Evolutionary conservation across 2,797 vertebrate species (phyloP).

Genomic region (Brachyalestes nurse): DNA sequence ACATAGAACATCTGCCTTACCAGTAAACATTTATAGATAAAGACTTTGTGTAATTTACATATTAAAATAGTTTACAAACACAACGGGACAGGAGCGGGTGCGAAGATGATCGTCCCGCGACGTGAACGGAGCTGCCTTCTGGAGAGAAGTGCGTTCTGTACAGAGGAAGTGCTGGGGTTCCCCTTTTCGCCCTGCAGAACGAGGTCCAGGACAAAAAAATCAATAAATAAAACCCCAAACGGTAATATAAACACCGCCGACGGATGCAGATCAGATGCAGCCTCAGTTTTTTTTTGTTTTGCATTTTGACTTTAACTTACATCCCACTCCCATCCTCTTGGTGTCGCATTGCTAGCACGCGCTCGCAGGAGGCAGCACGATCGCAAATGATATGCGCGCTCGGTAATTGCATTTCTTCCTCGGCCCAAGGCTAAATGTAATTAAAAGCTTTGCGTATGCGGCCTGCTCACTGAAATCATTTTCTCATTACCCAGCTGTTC

Average conservation of each 20-base stretch:
- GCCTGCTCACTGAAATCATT: slow-evolving; percentile 72
- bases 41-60: slow-evolving; percentile 80
- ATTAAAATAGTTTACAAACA: slow-evolving; percentile 81
- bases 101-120: slow-evolving; percentile 12
- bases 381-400: slow-evolving; percentile 71
- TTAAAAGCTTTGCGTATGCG: slow-evolving; percentile 79
- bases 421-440: slow-evolving; percentile 79
- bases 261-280: background rate
- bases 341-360: slow-evolving; percentile 34
- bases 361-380: slow-evolving; percentile 9
- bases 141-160: slow-evolving; percentile 42
- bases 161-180: slow-evolving; percentile 24
- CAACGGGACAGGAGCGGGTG: slow-evolving; percentile 39
- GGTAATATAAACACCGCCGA: background rate
- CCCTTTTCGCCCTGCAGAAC: background rate
- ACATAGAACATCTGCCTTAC: slow-evolving; percentile 77
- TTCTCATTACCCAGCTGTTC: slow-evolving; percentile 74
- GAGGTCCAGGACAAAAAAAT: too few species aligned
- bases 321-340: background rate
- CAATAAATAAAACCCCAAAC: background rate
- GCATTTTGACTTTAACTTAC: background rate
- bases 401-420: slow-evolving; percentile 75
- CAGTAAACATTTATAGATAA: slow-evolving; percentile 83
- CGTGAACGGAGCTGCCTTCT: background rate
- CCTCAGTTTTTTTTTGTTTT: background rate